Evolutionary conservation across 2,888 invertebrate species (phyloP), one percentile per base, ranked within the genome.

Genomic region (Noctua pronuba): DNA sequence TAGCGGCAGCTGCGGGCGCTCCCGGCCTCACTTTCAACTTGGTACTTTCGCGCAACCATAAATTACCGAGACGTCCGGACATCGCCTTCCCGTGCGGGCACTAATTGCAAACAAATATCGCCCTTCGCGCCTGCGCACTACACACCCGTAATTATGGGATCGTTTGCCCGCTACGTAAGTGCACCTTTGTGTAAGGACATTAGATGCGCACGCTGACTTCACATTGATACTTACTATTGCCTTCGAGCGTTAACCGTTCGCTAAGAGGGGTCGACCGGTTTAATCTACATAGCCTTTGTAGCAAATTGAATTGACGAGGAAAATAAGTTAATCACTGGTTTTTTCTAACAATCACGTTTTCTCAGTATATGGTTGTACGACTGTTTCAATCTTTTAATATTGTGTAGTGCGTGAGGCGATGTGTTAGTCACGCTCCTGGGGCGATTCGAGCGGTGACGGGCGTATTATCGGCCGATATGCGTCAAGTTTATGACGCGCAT

Each of bases 21-120:
- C 84, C 88, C 85, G 90, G 89, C 90, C 89, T 88, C 84, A 79
- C 83, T 86, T 85, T 84, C 84, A 84, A 85, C 85, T 84, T 46
- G 72, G 85, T 78, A 87, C 82, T 89, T 90, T 89, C 88, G 87
- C 91, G 90, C 89, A 94, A 93, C 94, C 92, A 93, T 95, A 94
- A 93, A 94, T 95, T 95, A 95, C 91, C 77, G 79, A 89, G 90
- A 90, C 91, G 92, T 89, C 89, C 92, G 90, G 92, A 92, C 92
- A 91, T 88, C 90, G 92, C 90, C 91, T 93, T 93, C 92, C 94
- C 92, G 92, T 93, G 92, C 93, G 93, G 91, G 93, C 90, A 89
- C 92, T 94, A 95, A 94, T 95, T 94, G 94, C 94, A 90, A 92
- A 92, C 95, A 95, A 95, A 95, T 94, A 94, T 93, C 92, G 91